Conservation (phyloP, 2,888 invertebrate genomes). For the Frankliniella fusca region DNA sequence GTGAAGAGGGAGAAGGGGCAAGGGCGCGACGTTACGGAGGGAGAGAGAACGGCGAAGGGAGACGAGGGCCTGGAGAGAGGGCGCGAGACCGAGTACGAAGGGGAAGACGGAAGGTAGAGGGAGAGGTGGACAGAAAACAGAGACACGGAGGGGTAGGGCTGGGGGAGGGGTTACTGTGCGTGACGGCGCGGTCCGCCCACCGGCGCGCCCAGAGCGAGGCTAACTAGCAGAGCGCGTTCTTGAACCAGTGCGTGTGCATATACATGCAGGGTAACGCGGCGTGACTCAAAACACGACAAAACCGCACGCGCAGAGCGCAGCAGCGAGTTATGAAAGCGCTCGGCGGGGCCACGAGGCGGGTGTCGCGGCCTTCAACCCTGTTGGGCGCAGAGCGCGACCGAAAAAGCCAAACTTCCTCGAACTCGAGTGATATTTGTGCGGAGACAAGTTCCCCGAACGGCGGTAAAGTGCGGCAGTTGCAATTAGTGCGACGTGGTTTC, state of each 20-base stretch:
- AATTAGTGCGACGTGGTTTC: too few relatives aligned
- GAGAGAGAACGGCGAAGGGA: background rate
- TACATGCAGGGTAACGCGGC: background rate
- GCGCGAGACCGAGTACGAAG: background rate
- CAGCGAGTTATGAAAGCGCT: too few relatives aligned
- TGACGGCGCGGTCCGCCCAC: background rate
- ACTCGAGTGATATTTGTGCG: too few relatives aligned
- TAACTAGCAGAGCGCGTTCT: background rate
- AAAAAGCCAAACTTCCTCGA: too few relatives aligned
- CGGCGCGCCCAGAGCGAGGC: background rate
- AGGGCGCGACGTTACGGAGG: background rate
- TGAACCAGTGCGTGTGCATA: constrained; percentile 16
- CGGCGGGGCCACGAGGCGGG: too few relatives aligned
- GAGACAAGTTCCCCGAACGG: too few relatives aligned
- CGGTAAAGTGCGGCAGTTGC: too few relatives aligned
- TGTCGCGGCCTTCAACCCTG: too few relatives aligned
- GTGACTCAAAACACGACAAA: background rate
- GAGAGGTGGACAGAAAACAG: too few relatives aligned
- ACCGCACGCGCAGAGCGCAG: background rate
- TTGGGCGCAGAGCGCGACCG: too few relatives aligned
- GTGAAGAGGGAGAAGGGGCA: background rate
- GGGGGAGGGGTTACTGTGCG: background rate
- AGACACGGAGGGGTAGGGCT: background rate
- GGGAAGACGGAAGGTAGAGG: background rate
- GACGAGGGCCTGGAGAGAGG: background rate